These are phyloP conservation scores for Reticulitermes lucifugus DNA, from an alignment of 2,888 invertebrate species.

Conservation along the genomic window DNA sequence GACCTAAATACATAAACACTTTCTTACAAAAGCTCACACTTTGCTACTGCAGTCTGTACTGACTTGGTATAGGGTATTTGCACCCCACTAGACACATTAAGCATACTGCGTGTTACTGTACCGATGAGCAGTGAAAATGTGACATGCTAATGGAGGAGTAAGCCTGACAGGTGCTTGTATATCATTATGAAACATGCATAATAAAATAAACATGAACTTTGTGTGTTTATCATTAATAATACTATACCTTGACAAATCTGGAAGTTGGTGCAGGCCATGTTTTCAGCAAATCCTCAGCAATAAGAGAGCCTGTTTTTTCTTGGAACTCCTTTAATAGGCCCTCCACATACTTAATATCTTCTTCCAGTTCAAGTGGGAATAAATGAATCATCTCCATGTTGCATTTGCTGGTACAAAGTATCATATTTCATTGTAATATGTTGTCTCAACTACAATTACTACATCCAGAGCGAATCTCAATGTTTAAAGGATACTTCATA, in stretches of 20 bases:
- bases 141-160: no score
- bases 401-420: conserved; percentile 77
- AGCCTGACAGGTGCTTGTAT: no score
- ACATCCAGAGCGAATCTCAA: no score
- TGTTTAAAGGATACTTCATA: no score
- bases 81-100: no score
- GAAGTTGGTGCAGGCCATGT: conserved; percentile 83
- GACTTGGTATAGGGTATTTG: no score
- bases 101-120: no score
- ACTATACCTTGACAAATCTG: conserved; percentile 83
- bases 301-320: conserved; percentile 86
- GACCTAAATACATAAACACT: conserved; percentile 66
- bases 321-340: conserved; percentile 86
- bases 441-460: no score
- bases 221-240: no score
- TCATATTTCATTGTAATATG: background rate
- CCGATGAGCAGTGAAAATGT: no score
- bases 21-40: background rate
- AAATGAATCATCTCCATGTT: conserved; percentile 97
- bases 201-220: no score
- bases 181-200: no score
- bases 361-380: conserved; percentile 79
- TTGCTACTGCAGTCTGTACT: background rate
- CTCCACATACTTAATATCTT: conserved; percentile 83
- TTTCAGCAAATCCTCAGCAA: conserved; percentile 82